A percentile compares a stretch with the other conserved stretches of the same genome.
Evolutionary conservation across 1,140 invertebrate species (phyloP).

Genomic region (Lucilia sericata): DNA sequence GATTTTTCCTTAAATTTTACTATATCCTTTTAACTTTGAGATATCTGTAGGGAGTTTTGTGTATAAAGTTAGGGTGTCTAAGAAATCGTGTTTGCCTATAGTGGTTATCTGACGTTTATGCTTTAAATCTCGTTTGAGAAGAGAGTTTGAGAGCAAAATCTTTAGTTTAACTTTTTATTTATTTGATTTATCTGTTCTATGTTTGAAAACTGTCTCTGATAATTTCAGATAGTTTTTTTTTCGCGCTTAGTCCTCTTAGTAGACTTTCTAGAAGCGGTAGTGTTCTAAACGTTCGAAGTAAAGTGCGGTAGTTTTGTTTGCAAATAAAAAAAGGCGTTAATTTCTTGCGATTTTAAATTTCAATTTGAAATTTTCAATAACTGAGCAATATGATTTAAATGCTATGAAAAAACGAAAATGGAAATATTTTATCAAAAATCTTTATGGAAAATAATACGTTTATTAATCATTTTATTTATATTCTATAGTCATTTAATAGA

Average conservation of each 20-base stretch:
- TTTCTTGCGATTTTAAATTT: too few species aligned
- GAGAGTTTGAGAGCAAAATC: background rate
- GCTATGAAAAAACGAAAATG: conserved; percentile 26
- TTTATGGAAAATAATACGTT: background rate
- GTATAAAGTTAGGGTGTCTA: too few species aligned
- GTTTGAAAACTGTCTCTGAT: background rate
- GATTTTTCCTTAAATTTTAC: too few species aligned
- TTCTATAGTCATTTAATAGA: conserved; percentile 7
- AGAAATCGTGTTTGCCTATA: too few species aligned
- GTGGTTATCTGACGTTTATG: too few species aligned
- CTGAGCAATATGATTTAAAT: background rate
- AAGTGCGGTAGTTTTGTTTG: too few species aligned
- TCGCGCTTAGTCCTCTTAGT: background rate
- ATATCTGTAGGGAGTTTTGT: too few species aligned
- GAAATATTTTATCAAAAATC: background rate
- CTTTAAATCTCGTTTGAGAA: too few species aligned
- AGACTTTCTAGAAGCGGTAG: background rate
- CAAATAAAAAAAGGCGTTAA: too few species aligned
- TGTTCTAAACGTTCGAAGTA: background rate
- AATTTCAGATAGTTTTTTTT: background rate
- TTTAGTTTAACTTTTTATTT: background rate
- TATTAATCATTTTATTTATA: conserved; percentile 1
- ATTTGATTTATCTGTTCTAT: background rate
- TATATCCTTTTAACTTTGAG: too few species aligned
- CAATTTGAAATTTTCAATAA: background rate